Conservation (phyloP, 2,113 vertebrate species). For the Oncorhynchus clarkii region DNA sequence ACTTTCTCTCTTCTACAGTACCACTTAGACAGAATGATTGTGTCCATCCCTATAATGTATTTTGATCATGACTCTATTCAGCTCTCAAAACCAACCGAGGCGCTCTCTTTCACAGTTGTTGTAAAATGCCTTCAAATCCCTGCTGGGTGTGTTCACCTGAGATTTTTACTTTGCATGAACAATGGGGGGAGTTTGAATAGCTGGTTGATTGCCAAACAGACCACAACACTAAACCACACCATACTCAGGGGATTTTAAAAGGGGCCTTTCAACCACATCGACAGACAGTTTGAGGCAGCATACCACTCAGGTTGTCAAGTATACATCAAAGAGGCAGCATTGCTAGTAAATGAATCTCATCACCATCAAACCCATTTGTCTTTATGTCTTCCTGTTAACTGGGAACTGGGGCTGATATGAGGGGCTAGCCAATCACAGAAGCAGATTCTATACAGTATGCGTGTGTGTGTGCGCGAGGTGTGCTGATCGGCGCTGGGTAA, state of each 20-base stretch:
- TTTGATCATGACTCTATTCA: background rate
- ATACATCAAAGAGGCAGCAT: constrained; percentile 23
- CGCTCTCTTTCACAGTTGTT: background rate
- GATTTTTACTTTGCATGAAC: constrained; percentile 24
- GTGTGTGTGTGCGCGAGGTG: background rate
- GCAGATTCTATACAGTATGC: constrained; percentile 46
- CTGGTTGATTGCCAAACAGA: constrained; percentile 47
- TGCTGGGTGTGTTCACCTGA: constrained; percentile 16
- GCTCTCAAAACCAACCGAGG: background rate
- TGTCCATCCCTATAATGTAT: background rate
- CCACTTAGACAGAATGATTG: background rate
- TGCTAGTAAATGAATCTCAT: background rate
- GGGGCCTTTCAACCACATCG: constrained; percentile 34
- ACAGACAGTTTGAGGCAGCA: background rate
- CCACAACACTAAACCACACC: constrained; percentile 24
- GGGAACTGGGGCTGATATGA: background rate
- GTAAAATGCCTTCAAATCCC: background rate
- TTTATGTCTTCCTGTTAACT: background rate
- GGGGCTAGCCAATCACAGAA: constrained; percentile 3
- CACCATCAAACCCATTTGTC: background rate
- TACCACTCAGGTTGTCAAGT: constrained; percentile 12
- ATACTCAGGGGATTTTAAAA: constrained; percentile 19
- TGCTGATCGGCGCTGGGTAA: constrained; percentile 56
- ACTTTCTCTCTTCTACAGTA: background rate
- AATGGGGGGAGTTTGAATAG: constrained; percentile 37